A percentile compares a stretch with the other conserved stretches of the same genome.
phyloP scores from a whole-genome alignment of 2,888 invertebrate genomes.

The Nomada ferruginata region DNA sequence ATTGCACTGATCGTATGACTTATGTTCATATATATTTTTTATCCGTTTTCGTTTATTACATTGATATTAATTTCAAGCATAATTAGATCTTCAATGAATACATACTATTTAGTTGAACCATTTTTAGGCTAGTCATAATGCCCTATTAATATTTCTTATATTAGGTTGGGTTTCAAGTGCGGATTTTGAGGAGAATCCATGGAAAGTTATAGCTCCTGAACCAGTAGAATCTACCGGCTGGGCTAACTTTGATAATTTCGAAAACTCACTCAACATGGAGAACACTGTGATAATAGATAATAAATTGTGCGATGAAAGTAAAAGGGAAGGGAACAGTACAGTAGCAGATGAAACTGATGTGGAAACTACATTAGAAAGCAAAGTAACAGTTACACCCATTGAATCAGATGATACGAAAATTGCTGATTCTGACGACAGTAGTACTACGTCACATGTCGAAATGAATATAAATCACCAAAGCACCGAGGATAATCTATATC shows the following conservation, averaged over 20 bases:
- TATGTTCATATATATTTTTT: background rate
- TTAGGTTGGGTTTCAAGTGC: constrained; percentile 75
- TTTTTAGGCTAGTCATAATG: background rate
- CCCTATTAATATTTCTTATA: constrained; percentile 14
- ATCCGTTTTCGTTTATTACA: background rate
- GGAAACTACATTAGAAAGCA: constrained; percentile 29
- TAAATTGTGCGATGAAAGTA: constrained; percentile 56
- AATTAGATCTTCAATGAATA: background rate
- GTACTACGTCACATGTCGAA: constrained; percentile 34
- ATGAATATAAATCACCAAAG: constrained; percentile 61
- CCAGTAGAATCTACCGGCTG: constrained; percentile 79
- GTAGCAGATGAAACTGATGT: constrained; percentile 41
- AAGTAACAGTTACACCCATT: constrained; percentile 37
- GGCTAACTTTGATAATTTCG: constrained; percentile 82
- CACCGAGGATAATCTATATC: constrained; percentile 61
- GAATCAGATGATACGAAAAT: constrained; percentile 46
- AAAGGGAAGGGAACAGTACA: constrained; percentile 40
- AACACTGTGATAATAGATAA: constrained; percentile 61
- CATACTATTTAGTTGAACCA: background rate
- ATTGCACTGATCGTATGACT: constrained; percentile 84
- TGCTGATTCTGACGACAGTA: constrained; percentile 29
- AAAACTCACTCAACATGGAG: constrained; percentile 72
- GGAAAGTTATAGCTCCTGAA: constrained; percentile 75
- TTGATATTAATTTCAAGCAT: background rate
- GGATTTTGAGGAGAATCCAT: constrained; percentile 77